Evolutionary conservation across 2,888 invertebrate genomes (phyloP).

Genomic region (Temnothorax rugatulus): DNA sequence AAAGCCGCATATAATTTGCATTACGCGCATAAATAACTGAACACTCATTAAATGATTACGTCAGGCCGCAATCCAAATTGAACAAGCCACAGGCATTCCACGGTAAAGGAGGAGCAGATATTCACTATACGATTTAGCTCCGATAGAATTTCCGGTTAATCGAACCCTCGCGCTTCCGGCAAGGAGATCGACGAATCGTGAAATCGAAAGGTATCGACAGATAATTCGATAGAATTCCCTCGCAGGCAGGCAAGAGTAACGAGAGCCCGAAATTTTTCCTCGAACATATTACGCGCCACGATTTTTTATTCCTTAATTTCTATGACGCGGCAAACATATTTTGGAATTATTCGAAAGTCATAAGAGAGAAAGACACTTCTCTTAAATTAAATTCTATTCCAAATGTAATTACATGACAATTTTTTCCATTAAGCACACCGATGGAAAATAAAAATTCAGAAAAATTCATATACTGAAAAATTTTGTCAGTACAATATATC

Average conservation of each 20-base stretch:
- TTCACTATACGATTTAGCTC: constrained; percentile 61
- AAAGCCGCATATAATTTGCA: neutral
- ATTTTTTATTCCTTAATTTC: neutral
- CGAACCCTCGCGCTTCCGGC: constrained; percentile 70
- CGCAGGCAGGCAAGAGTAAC: constrained; percentile 55
- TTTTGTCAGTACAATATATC: neutral
- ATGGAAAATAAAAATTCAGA: neutral
- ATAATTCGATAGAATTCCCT: constrained; percentile 67
- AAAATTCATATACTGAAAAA: neutral
- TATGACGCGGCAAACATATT: neutral
- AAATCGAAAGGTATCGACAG: constrained; percentile 70
- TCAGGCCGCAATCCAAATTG: constrained; percentile 41
- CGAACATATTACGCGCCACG: neutral
- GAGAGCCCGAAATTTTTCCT: neutral
- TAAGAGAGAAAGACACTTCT: neutral
- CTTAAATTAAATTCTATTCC: neutral
- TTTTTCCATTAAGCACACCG: neutral
- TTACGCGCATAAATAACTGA: constrained; percentile 16
- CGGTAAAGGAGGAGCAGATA: constrained; percentile 57
- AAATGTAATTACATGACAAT: neutral
- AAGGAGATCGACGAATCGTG: constrained; percentile 69
- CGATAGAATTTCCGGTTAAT: constrained; percentile 71
- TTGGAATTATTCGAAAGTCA: neutral
- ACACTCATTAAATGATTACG: neutral
- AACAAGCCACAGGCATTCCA: constrained; percentile 68